A percentile compares a stretch with the other conserved stretches of the same genome.
These are phyloP conservation scores for Mylabris sibirica DNA, from an alignment of 2,888 invertebrate genomes.

Conservation along the genomic window DNA sequence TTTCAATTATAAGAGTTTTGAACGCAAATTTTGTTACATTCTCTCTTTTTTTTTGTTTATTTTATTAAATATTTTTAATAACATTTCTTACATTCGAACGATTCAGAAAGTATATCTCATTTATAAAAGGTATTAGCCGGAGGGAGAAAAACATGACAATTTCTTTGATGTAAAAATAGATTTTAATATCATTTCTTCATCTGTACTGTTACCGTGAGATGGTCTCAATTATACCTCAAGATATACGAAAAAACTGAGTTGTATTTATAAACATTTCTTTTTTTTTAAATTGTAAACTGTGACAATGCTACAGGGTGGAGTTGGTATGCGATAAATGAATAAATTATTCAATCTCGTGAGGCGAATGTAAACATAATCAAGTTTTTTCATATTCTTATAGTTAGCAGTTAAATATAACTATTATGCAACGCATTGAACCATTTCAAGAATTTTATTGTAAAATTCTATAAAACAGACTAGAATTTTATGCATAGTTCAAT, in stretches of 20 bases:
- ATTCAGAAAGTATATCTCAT: neutral
- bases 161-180: neutral
- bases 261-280: too few relatives aligned
- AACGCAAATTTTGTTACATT: neutral
- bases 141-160: neutral
- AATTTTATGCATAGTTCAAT: neutral
- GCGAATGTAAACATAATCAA: slow-evolving; percentile 28
- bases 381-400: slow-evolving; percentile 16
- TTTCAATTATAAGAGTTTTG: neutral
- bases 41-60: neutral
- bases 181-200: slow-evolving; percentile 3
- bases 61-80: neutral
- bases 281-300: neutral
- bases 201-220: neutral
- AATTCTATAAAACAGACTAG: neutral
- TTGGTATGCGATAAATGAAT: slow-evolving; percentile 21
- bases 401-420: slow-evolving; percentile 19
- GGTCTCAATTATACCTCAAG: neutral
- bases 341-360: slow-evolving; percentile 26
- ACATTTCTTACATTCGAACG: neutral
- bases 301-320: slow-evolving; percentile 18
- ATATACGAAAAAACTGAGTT: neutral
- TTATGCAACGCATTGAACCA: slow-evolving; percentile 17
- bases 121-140: neutral
- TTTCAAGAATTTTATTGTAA: slow-evolving; percentile 19